phyloP scores from a whole-genome alignment of 2,888 invertebrate species.

The Periphyllus acericola region DNA sequence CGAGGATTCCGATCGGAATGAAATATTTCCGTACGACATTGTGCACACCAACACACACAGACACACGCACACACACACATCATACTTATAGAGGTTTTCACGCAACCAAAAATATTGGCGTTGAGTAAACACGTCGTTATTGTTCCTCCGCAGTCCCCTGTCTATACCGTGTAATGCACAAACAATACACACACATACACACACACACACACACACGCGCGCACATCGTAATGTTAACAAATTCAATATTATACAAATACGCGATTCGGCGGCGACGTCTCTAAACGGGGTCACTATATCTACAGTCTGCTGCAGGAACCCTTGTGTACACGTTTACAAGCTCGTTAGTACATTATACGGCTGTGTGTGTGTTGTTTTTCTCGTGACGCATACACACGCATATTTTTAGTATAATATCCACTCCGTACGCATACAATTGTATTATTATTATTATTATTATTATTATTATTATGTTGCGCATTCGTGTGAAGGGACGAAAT shows the following conservation, averaged over 20 bases:
- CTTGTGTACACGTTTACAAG: neutral
- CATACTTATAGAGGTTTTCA: neutral
- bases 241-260: neutral
- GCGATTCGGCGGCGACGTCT: neutral
- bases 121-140: conserved; percentile 36
- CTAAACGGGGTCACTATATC: conserved; percentile 21
- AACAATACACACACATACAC: neutral
- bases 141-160: conserved; percentile 3
- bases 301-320: neutral
- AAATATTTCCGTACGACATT: conserved; percentile 7
- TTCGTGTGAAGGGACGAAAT: neutral
- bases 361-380: neutral
- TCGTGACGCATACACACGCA: neutral
- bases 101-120: conserved; percentile 29
- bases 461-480: no score
- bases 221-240: neutral
- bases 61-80: neutral
- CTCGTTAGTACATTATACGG: conserved; percentile 29
- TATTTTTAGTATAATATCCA: no score
- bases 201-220: neutral
- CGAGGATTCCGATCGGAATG: conserved; percentile 27
- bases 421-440: no score
- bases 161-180: neutral
- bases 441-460: no score
- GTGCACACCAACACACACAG: neutral